Base-by-base conservation (phyloP, 2,888 invertebrate species). In the Lacanobia oleracea region DNA sequence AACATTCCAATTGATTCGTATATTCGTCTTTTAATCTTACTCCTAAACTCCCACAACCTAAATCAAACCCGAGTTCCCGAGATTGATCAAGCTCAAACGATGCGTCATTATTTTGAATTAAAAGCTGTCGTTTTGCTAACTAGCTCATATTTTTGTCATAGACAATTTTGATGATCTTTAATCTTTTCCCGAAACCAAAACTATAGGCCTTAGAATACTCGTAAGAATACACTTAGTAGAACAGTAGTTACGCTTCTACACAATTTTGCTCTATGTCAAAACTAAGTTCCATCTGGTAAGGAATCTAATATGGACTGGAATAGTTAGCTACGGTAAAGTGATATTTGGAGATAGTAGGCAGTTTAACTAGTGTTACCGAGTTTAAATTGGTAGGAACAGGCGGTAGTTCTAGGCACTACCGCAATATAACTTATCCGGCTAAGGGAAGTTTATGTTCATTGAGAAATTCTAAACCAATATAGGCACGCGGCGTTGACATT, bases 281-380 rank as follows among this genome's bases (percentile, higher is more conserved):
- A 92, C 92, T 91, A 91, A 92, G 90, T 92, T 89, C 83, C 82
- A 79, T 81, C 79, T 82, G 75, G 80, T 73, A 77, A 82, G 86
- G 79, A 86, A 88, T 89, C 87, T 90, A 88, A 89, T 88, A 88
- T 82, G 78, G 82, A 82, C 84, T 77, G 67, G 77, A 84, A 87
- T 88, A 85, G 86, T 89, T 86, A 75, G 82, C 82, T 82, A 87
- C 67, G 86, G 86, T 86, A 86, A 85, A 88, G 83, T 88, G 88
- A 86, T 88, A 86, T 83, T 87, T 83, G 76, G 79, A 78, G 78
- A 83, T 70, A 68, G 78, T 77, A 77, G 78, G 79, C 79, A 73
- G 75, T 81, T 69, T 73, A 68, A 83, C 77, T 72, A 66, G 59
- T 68, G 73, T 77, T 72, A 66, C 67, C 57, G 63, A 76, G 79